These are phyloP conservation scores for Remorina albescens DNA, from an alignment of 2,797 vertebrate genomes.

Conservation along the genomic window DNA sequence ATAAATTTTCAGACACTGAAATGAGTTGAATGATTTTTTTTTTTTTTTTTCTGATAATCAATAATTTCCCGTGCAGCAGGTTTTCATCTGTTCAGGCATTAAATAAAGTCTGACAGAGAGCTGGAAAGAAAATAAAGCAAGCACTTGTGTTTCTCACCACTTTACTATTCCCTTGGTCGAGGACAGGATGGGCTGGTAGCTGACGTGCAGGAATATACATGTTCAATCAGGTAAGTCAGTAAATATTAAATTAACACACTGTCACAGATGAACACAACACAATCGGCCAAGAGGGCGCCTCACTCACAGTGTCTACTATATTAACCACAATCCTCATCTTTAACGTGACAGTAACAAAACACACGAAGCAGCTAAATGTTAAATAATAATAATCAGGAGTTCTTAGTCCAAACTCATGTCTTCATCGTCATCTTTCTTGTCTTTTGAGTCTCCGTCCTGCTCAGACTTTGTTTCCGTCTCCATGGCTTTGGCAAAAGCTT, in stretches of 20 bases:
- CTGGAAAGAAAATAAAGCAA: slow-evolving; percentile 12
- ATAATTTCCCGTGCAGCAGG: neutral
- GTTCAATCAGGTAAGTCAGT: slow-evolving; percentile 23
- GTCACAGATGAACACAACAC: slow-evolving; percentile 22
- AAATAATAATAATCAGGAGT: neutral
- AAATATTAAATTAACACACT: slow-evolving; percentile 30
- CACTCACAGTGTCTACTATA: slow-evolving; percentile 27
- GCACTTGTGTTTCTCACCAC: slow-evolving; percentile 13
- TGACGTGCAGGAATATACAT: slow-evolving; percentile 54
- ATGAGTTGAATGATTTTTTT: slow-evolving; percentile 22
- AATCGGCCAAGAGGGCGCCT: slow-evolving; percentile 19
- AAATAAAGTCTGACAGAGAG: neutral
- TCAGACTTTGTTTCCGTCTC: slow-evolving; percentile 89
- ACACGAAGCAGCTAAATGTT: slow-evolving; percentile 52
- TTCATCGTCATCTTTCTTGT: slow-evolving; percentile 97
- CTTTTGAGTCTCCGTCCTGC: slow-evolving; percentile 90
- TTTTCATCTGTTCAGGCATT: slow-evolving; percentile 1
- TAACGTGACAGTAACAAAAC: slow-evolving; percentile 42
- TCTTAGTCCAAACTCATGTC: slow-evolving; percentile 97
- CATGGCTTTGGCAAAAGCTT: slow-evolving; percentile 99
- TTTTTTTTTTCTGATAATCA: too few species aligned
- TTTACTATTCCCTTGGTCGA: slow-evolving; percentile 55
- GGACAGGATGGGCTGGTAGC: slow-evolving; percentile 18
- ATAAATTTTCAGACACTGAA: slow-evolving; percentile 77
- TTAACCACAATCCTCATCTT: slow-evolving; percentile 38